Evolutionary conservation across 2,113 vertebrate species (phyloP), one percentile per base, ranked within the genome.

Genomic region (Sigmodon hispidus): DNA sequence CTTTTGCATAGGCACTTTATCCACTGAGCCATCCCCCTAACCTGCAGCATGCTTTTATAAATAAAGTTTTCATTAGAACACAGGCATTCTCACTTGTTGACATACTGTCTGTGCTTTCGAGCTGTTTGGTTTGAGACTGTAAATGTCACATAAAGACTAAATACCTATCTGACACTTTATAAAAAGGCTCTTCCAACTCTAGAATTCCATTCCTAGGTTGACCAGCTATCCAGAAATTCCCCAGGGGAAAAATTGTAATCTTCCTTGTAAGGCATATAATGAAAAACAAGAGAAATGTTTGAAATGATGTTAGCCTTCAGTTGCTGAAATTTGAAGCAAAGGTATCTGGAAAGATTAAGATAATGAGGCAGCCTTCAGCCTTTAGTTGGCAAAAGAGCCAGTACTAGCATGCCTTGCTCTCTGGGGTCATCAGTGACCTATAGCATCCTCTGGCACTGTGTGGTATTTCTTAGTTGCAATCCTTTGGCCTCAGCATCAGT

Each of bases 21-120:
- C 81, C 16, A 61, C 57, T 65, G 59, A 85, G 9, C 59, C 59
- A 34, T 85, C 26, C 34, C 59, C 79, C 24, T 7, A 94, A 40
- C 79, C 40, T 34, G 65, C 77, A 89, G 11, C n/a, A 65, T 80
- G 40, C 76, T 92, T 96, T 93, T 95, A 81, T 94, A 87, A 61
- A n/a, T 93, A 65, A 97, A 95, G 26, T 65, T 87, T 87, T 95
- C 93, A 88, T 81, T 85, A 81, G 83, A 67, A 91, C 69, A 96
- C 15, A 86, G n/a, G 87, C n/a, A 67, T 15, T 43, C 16, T 91
- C 63, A 86, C 65, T 90, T 92, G 55, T 90, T 94, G 85, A 84
- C 36, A 63, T 57, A 75, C 22, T 85, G 5, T 67, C 34, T 69
- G 2, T 92, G 24, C 73, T 94, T 96, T 94, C 77, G 57, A 87